Evolutionary conservation across 2,888 invertebrate species (phyloP).

Genomic region (Ectemnius cavifrons): DNA sequence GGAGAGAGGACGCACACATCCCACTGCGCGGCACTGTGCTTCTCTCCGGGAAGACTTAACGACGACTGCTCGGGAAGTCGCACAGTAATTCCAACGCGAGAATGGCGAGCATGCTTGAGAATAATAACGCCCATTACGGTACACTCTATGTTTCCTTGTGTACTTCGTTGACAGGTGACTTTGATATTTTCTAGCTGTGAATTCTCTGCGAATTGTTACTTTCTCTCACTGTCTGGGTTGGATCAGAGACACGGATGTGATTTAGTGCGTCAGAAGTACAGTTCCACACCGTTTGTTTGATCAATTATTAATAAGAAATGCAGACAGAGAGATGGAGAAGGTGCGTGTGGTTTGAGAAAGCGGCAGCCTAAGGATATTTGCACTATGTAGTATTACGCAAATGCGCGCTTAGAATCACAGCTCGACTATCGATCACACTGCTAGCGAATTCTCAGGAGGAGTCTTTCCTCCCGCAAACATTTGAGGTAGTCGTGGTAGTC

Average conservation of each 20-base stretch:
- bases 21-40: neutral
- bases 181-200: too few species aligned
- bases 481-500: slow-evolving; percentile 36
- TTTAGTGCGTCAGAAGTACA: neutral
- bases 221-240: too few species aligned
- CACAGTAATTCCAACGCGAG: neutral
- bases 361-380: neutral
- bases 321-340: neutral
- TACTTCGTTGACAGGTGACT: too few species aligned
- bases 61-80: neutral
- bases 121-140: neutral
- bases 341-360: too few species aligned
- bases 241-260: too few species aligned
- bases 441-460: slow-evolving; percentile 34
- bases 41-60: neutral
- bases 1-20: neutral
- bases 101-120: neutral
- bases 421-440: slow-evolving; percentile 22
- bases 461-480: slow-evolving; percentile 56
- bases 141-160: too few species aligned
- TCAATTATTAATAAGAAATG: neutral
- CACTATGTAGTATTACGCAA: neutral
- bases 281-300: neutral
- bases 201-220: too few species aligned
- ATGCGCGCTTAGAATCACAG: slow-evolving; percentile 25